phyloP scores from a whole-genome alignment of 2,113 vertebrate species.

The Cephalopholis sonnerati region DNA sequence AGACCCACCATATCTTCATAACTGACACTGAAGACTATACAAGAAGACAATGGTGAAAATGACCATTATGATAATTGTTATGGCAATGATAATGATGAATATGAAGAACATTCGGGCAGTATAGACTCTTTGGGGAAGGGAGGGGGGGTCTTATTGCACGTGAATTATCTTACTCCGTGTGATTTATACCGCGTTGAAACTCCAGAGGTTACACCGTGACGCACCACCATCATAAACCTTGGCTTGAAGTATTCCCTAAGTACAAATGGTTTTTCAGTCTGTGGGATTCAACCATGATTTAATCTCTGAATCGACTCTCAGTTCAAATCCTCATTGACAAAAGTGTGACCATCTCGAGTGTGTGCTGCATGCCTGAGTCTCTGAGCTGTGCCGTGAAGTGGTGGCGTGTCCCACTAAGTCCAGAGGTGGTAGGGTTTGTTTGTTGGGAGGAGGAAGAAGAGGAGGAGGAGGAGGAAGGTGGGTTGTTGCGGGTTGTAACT shows the following conservation, averaged over 20 bases:
- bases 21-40: slow-evolving; percentile 62
- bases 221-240: slow-evolving; percentile 64
- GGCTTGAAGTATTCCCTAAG: slow-evolving; percentile 67
- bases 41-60: slow-evolving; percentile 67
- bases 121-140: slow-evolving; percentile 72
- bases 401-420: slow-evolving; percentile 56
- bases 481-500: slow-evolving; percentile 38
- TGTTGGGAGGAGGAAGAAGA: background rate
- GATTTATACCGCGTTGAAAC: slow-evolving; percentile 92
- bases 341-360: slow-evolving; percentile 70
- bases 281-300: slow-evolving; percentile 52
- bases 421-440: slow-evolving; percentile 55
- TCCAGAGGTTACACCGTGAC: slow-evolving; percentile 66
- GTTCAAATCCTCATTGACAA: slow-evolving; percentile 47
- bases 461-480: background rate
- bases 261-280: slow-evolving; percentile 57
- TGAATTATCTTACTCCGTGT: slow-evolving; percentile 99
- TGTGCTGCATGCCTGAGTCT: slow-evolving; percentile 75
- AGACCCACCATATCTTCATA: slow-evolving; percentile 65
- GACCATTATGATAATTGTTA: slow-evolving; percentile 70
- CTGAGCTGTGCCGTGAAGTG: slow-evolving; percentile 70
- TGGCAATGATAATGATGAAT: slow-evolving; percentile 64
- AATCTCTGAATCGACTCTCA: slow-evolving; percentile 44
- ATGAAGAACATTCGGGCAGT: slow-evolving; percentile 86
- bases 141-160: slow-evolving; percentile 96